Percentiles rank a stretch among this genome's conserved stretches.
Conservation (phyloP, 1,140 invertebrate genomes). For the Tribolium castaneum region DNA sequence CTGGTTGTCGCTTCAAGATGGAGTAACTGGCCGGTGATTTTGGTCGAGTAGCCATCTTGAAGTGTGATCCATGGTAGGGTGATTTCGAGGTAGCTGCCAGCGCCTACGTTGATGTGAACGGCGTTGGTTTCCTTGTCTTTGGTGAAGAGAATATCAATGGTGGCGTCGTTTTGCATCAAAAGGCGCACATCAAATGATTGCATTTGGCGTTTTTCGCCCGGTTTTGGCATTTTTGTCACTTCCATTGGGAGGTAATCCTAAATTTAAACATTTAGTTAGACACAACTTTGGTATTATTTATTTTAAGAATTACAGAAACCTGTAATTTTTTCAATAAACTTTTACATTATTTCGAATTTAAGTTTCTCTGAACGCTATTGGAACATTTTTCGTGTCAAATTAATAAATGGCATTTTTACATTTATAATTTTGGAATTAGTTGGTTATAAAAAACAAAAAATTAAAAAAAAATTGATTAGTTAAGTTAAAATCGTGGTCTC, state of each 20-base stretch:
- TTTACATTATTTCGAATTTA: too few relatives aligned
- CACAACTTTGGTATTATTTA: too few relatives aligned
- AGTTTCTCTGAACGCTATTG: too few relatives aligned
- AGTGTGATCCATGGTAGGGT: constrained; percentile 94
- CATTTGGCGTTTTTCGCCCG: constrained; percentile 88
- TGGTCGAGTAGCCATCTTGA: constrained; percentile 85
- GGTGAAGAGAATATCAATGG: constrained; percentile 95
- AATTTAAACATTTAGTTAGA: too few relatives aligned
- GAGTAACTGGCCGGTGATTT: constrained; percentile 91
- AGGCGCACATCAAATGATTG: constrained; percentile 94
- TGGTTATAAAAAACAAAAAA: too few relatives aligned
- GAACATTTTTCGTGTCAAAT: too few relatives aligned
- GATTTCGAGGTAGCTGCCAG: constrained; percentile 94
- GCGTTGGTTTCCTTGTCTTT: constrained; percentile 98
- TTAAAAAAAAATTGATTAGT: too few relatives aligned
- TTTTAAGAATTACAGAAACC: too few relatives aligned
- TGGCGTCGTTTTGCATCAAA: constrained; percentile 90
- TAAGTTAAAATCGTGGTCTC: too few relatives aligned
- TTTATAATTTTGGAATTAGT: too few relatives aligned
- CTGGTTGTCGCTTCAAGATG: constrained; percentile 95
- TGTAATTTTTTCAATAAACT: too few relatives aligned
- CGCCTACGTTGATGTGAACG: constrained; percentile 92
- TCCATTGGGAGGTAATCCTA: constrained; percentile 80
- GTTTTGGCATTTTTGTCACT: constrained; percentile 80
- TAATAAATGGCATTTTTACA: too few relatives aligned